Evolutionary conservation across 2,888 invertebrate species (phyloP), one percentile per base, ranked within the genome.

Genomic region (Drosophila kokeensis): DNA sequence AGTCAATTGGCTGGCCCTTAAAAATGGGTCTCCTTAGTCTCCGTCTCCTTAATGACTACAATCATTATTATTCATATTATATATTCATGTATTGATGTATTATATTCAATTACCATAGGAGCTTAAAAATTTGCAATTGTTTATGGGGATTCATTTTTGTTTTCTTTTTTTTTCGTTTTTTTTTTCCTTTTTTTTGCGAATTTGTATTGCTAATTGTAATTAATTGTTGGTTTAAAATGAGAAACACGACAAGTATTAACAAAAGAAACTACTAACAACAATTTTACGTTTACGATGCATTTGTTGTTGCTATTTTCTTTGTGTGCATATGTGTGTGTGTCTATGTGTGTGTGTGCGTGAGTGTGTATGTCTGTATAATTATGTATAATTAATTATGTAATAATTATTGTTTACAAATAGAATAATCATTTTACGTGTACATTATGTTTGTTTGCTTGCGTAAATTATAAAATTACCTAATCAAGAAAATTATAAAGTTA

Each of bases 401-500:
- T 82, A 88, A 85, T 90, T 85, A 80, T 88, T 86, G 89, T 88
- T 85, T 85, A 85, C 89, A 85, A 82, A 65, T 88, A 85, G 76
- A 61, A 70, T 90, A 84, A 88, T 90, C 83, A 73, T 73, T 60
- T 85, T 82, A 90, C 70, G 86, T 88, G 42, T 88, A 80, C 80
- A 83, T 67, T 65, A 83, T 72, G 75, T 73, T 70, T 69, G 48
- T 68, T 72, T 70, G 68, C 79, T 69, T 80, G 50, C 38, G 10
- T 55, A 90, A 85, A 88, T 86, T 76, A 90, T 85, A 85, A 85
- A 85, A 85, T 85, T 85, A 88, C 69, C 90, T 85, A 90, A 85
- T 78, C 69, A 81, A 85, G 60, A 66, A 88, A 90, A 83, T 62
- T 75, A 89, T 80, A 76, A 76, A 73, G 67, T 73, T 80, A 86